phyloP scores from a whole-genome alignment of 1,140 invertebrate species.

The Anastatus disparis region DNA sequence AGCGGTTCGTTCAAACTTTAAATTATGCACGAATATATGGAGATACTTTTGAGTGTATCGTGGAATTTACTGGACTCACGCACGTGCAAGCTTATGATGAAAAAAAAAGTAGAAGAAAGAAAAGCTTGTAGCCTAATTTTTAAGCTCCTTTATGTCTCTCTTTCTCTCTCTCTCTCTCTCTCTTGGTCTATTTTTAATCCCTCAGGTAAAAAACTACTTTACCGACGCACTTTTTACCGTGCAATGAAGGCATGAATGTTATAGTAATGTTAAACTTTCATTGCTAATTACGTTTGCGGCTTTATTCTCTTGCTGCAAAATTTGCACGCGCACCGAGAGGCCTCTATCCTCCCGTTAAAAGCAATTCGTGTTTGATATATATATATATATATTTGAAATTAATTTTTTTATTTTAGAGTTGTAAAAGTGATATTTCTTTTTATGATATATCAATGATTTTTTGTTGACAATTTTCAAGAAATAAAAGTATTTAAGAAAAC shows the following conservation, averaged over 20 bases:
- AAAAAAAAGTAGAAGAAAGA: no score
- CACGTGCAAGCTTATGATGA: no score
- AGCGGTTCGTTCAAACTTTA: slow-evolving; percentile 48
- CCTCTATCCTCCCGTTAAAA: background rate
- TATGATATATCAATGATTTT: no score
- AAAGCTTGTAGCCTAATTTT: no score
- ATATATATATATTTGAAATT: no score
- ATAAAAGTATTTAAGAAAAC: no score
- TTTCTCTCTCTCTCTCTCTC: no score
- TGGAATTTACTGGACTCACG: no score
- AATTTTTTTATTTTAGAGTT: no score
- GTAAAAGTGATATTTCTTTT: no score
- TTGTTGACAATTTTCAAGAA: no score
- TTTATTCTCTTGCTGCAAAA: background rate
- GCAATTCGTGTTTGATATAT: slow-evolving; percentile 4
- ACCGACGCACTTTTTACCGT: background rate
- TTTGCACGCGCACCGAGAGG: background rate
- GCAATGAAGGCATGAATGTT: background rate
- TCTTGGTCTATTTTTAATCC: slow-evolving; percentile 11
- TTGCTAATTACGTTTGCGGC: slow-evolving; percentile 33
- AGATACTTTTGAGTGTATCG: slow-evolving; percentile 37
- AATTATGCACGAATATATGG: slow-evolving; percentile 53
- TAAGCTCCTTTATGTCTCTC: no score
- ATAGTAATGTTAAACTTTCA: slow-evolving; percentile 16
- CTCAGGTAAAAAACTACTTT: background rate